A percentile compares a stretch with the other conserved stretches of the same genome.
These are phyloP conservation scores for Craterocephalus amniculus DNA, from an alignment of 2,797 vertebrate genomes.

Conservation along the genomic window DNA sequence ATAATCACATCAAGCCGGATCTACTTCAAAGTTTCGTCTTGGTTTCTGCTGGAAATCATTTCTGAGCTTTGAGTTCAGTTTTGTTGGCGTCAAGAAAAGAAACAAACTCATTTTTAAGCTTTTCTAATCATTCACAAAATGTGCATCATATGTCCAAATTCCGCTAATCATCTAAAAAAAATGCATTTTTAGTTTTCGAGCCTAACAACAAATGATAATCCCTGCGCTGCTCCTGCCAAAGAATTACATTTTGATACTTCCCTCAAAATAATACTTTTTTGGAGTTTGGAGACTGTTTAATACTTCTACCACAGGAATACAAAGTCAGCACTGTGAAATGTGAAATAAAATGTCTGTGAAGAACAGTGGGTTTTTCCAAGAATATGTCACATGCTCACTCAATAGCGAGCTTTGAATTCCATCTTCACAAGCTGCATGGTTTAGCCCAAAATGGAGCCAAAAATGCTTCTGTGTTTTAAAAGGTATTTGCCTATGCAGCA, in stretches of 20 bases:
- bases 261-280: constrained; percentile 64
- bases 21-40: neutral
- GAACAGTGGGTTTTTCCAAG: constrained; percentile 52
- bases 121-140: constrained; percentile 23
- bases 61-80: neutral
- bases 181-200: constrained; percentile 31
- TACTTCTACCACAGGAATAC: constrained; percentile 59
- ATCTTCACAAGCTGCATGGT: constrained; percentile 41
- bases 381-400: constrained; percentile 58
- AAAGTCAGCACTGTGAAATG: constrained; percentile 64
- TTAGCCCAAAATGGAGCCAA: constrained; percentile 30
- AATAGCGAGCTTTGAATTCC: constrained; percentile 47
- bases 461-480: constrained; percentile 48
- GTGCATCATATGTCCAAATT: constrained; percentile 24
- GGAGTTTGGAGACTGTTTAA: constrained; percentile 62
- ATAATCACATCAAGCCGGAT: no score
- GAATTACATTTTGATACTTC: constrained; percentile 49
- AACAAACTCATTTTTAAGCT: neutral
- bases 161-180: constrained; percentile 27
- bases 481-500: constrained; percentile 21
- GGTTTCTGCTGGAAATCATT: neutral
- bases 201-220: constrained; percentile 32
- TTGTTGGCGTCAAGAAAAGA: neutral
- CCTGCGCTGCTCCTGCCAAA: constrained; percentile 31
- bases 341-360: constrained; percentile 64